phyloP scores from a whole-genome alignment of 2,888 invertebrate genomes.

The Teleiodes luculella region DNA sequence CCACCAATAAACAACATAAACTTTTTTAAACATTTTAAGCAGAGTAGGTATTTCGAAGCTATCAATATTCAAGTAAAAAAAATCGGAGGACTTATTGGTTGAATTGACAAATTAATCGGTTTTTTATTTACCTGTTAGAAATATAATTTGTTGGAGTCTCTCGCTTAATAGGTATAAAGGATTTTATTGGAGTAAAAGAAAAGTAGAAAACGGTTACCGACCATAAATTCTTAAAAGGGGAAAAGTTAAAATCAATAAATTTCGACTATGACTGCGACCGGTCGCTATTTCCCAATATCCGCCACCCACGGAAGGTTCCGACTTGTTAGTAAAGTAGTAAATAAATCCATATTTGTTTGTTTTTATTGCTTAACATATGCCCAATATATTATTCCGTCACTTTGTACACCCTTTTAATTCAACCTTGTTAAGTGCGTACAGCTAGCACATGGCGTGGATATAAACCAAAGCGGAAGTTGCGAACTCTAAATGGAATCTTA shows the following conservation, averaged over 20 bases:
- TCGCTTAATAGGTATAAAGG: background rate
- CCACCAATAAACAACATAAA: background rate
- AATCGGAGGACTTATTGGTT: too few species aligned
- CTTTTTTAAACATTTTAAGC: too few species aligned
- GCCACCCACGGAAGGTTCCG: slow-evolving; percentile 43
- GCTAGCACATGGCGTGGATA: background rate
- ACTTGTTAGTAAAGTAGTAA: slow-evolving; percentile 22
- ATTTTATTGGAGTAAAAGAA: background rate
- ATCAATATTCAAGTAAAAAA: too few species aligned
- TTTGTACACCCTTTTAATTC: background rate
- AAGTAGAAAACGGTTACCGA: background rate
- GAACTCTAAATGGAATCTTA: background rate
- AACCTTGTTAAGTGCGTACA: background rate
- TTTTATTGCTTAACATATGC: background rate
- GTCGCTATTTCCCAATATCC: slow-evolving; percentile 47
- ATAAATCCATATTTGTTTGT: slow-evolving; percentile 22
- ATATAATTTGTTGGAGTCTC: too few species aligned
- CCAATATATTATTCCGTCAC: background rate
- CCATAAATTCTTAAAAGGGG: background rate
- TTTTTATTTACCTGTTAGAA: too few species aligned
- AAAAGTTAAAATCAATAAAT: slow-evolving; percentile 42
- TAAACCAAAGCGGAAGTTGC: slow-evolving; percentile 20
- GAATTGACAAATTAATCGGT: too few species aligned
- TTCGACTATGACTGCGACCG: slow-evolving; percentile 40
- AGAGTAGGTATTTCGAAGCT: too few species aligned